These are phyloP conservation scores for Cosmia pyralina DNA, from an alignment of 2,888 invertebrate genomes.

Conservation along the genomic window DNA sequence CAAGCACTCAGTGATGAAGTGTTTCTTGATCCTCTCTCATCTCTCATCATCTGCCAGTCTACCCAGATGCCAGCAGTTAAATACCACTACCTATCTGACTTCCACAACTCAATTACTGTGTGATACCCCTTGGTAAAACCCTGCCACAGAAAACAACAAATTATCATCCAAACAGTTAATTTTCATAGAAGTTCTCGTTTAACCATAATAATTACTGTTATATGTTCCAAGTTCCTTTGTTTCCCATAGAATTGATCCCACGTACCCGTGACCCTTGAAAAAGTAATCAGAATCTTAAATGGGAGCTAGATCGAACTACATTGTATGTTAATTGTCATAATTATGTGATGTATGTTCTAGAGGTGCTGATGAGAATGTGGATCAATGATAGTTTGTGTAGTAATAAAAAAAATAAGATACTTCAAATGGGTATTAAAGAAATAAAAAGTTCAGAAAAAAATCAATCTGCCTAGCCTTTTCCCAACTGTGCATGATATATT, in stretches of 20 bases:
- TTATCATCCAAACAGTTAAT: conserved; percentile 43
- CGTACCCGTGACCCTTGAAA: conserved; percentile 62
- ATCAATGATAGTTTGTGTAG: background rate
- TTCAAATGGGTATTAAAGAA: too few species aligned
- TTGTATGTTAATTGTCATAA: conserved; percentile 60
- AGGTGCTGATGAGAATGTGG: conserved; percentile 22
- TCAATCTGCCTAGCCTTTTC: too few species aligned
- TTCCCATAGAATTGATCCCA: conserved; percentile 63
- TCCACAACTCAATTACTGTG: background rate
- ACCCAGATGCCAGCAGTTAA: background rate
- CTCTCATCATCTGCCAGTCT: too few species aligned
- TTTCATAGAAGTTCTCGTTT: conserved; percentile 48
- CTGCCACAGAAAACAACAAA: conserved; percentile 26
- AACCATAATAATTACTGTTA: conserved; percentile 29
- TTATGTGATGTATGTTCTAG: conserved; percentile 41
- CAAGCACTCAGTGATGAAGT: background rate
- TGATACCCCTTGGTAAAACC: background rate
- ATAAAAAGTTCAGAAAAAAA: too few species aligned
- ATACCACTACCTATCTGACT: background rate
- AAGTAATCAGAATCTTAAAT: conserved; percentile 50
- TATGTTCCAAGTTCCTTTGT: conserved; percentile 38
- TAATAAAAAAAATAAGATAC: too few species aligned
- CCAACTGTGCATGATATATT: too few species aligned
- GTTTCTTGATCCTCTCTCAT: background rate
- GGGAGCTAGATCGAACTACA: conserved; percentile 50